Evolutionary conservation across 2,797 vertebrate species (phyloP).

Genomic region (Nasua narica): DNA sequence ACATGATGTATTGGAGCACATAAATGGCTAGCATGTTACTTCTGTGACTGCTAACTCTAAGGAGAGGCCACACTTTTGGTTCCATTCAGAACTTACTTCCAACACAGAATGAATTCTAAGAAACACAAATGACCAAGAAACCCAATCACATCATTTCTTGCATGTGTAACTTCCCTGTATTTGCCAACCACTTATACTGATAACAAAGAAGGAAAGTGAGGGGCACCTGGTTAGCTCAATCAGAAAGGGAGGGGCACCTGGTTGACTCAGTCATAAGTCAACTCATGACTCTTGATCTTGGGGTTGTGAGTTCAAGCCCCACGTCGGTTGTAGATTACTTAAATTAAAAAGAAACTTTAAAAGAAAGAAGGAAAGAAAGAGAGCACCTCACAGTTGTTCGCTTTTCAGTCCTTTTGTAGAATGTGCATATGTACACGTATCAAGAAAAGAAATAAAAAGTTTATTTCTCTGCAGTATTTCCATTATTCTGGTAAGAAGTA

Average conservation of each 20-base stretch:
- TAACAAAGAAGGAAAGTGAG: neutral
- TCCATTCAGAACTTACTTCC: neutral
- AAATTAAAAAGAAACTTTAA: neutral
- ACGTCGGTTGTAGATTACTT: neutral
- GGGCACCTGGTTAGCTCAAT: neutral
- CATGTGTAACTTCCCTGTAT: neutral
- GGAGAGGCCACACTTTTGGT: neutral
- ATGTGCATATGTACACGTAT: neutral
- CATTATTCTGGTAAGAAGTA: neutral
- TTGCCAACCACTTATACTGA: neutral
- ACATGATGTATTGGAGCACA: neutral
- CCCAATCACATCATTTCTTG: neutral
- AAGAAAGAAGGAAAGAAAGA: neutral
- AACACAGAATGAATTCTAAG: slow-evolving; percentile 28
- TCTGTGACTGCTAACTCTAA: neutral
- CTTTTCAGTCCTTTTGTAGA: neutral
- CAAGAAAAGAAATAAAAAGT: neutral
- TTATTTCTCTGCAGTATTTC: neutral
- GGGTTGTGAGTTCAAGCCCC: neutral
- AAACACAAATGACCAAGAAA: neutral
- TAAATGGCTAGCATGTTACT: neutral
- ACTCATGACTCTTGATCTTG: neutral
- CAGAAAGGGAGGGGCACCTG: neutral
- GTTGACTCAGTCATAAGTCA: neutral
- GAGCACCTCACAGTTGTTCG: neutral